phyloP scores from a whole-genome alignment of 1,140 invertebrate species.

The Heliothis subflexa region DNA sequence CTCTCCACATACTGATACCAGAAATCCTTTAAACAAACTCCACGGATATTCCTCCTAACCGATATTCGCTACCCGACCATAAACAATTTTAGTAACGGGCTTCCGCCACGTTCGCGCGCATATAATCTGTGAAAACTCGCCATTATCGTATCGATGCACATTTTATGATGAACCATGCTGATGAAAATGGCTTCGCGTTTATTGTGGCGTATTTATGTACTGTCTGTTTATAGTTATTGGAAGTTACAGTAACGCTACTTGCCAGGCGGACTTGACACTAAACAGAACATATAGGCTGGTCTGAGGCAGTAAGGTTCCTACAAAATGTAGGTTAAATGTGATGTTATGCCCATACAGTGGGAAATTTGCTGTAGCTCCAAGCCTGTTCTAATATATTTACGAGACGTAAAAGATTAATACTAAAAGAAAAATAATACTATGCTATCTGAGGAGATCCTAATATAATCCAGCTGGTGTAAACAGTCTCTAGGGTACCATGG shows the following conservation, averaged over 20 bases:
- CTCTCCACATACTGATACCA: neutral
- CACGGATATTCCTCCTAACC: neutral
- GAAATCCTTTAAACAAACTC: conserved; percentile 12
- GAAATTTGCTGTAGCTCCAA: neutral
- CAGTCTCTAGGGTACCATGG: neutral
- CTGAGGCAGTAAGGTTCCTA: conserved; percentile 6
- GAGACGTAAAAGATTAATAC: neutral
- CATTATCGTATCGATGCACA: conserved; percentile 40
- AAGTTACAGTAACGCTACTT: conserved; percentile 19
- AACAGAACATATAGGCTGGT: conserved; percentile 19
- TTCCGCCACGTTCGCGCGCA: neutral
- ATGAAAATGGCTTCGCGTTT: conserved; percentile 31
- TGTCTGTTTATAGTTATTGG: conserved; percentile 31
- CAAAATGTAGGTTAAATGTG: conserved; percentile 12
- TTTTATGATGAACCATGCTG: conserved; percentile 28
- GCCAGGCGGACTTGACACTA: conserved; percentile 32
- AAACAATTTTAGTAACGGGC: conserved; percentile 17
- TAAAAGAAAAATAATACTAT: neutral
- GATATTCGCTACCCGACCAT: conserved; percentile 8
- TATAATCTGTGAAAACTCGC: conserved; percentile 37
- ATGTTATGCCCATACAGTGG: neutral
- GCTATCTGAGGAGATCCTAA: neutral
- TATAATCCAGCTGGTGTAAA: neutral
- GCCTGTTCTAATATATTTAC: neutral
- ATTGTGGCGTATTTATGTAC: conserved; percentile 13